phyloP scores from a whole-genome alignment of 2,888 invertebrate genomes.

The Chromoteleia sp. region DNA sequence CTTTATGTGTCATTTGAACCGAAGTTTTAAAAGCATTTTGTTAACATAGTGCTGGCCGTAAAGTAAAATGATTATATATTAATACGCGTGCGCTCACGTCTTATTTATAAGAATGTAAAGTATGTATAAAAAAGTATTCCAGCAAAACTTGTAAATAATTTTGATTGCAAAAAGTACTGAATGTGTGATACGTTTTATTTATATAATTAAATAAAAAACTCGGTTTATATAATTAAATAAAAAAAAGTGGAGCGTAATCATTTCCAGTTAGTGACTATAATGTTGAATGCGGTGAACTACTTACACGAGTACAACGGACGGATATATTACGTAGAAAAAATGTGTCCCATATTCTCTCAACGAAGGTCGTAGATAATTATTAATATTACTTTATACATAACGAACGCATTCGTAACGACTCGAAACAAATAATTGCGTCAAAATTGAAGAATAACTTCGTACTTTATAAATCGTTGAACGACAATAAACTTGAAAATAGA shows the following conservation, averaged over 20 bases:
- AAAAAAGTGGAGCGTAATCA: background rate
- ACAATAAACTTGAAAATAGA: background rate
- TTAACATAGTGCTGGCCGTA: background rate
- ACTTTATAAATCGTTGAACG: no score
- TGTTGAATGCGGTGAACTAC: no score
- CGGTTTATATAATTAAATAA: no score
- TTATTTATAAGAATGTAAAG: conserved; percentile 6
- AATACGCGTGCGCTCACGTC: background rate
- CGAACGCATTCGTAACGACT: no score
- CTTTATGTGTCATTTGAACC: conserved; percentile 4
- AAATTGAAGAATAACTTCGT: no score
- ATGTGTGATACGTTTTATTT: background rate
- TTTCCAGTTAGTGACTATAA: no score
- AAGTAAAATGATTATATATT: conserved; percentile 5
- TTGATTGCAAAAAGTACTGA: background rate
- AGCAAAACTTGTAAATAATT: background rate
- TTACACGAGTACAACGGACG: no score
- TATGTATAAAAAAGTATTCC: background rate
- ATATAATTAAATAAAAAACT: background rate
- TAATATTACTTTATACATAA: no score
- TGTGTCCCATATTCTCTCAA: no score
- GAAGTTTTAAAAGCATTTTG: conserved; percentile 11
- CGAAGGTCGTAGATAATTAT: no score
- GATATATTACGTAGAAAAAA: no score
- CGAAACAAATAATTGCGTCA: background rate